Evolutionary conservation across 2,888 invertebrate species (phyloP), one percentile per base, ranked within the genome.

Genomic region (Agonopterix alstromeriana): DNA sequence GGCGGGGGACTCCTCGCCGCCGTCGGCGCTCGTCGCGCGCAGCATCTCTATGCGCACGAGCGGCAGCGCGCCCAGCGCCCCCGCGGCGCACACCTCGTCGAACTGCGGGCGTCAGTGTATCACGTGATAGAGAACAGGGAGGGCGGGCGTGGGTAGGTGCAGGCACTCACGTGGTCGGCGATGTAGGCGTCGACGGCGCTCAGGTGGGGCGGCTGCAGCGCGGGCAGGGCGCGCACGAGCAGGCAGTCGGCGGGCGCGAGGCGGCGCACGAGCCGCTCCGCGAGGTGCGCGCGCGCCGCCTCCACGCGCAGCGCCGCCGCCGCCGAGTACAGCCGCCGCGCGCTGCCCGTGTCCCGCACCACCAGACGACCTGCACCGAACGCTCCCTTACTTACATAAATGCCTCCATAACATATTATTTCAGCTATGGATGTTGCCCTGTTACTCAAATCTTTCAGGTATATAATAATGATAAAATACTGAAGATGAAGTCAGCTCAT

Each of bases 311-410:
- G 90, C 52, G 92, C 91, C 72, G 91, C 92, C 8, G 96, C 95
- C n/a, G 95, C 93, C 67, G 92, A 86, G 90, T 95, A 97, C 52
- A 96, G 92, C 14, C 93, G 91, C 67, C 93, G 93, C 50, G 96
- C 92, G 56, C 84, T 82, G 43, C 67, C 67, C 54, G 87, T 78
- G 48, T 65, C 71, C 48, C 84, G 83, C 54, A 90, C 90, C 53
- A 82, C 78, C 58, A 92, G 72, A 79, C 91, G 91, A 8, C 47
- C 27, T 27, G 40, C 14, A n/a, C 10, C 38, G 3, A 38, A 1
- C 1, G 2, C 14, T 3, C 2, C 3, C 3, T 2, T 3, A 14
- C 3, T 1, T 14, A n/a, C n/a, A n/a, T 14, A 14, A 1, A 14
- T 14, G 14, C 14, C 1, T 3, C 14, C 14, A 14, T 14, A 14